Conservation (phyloP, 2,888 invertebrate species). For the Crioceris asparagi region DNA sequence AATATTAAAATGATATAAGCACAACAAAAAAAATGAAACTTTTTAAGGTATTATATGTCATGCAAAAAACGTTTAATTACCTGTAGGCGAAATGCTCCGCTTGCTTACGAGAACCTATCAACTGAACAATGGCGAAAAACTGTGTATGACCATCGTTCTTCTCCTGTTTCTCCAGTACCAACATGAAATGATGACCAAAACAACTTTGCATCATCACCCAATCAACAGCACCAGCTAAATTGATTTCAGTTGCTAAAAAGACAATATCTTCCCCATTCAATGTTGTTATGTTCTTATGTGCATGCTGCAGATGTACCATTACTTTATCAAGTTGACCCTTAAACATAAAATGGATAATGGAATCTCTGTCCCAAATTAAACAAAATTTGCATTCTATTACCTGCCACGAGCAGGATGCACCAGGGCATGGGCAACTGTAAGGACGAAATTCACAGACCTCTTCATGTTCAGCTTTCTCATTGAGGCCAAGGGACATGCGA, state of each 20-base stretch:
- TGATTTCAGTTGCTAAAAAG: slow-evolving; percentile 98
- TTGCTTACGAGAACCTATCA: slow-evolving; percentile 97
- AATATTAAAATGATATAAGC: background rate
- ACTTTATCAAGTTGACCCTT: slow-evolving; percentile 90
- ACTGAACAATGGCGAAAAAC: slow-evolving; percentile 96
- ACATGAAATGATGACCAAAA: slow-evolving; percentile 98
- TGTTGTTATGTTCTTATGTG: slow-evolving; percentile 96
- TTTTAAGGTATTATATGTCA: background rate
- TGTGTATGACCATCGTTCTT: slow-evolving; percentile 95
- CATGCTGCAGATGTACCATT: slow-evolving; percentile 96
- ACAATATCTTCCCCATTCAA: slow-evolving; percentile 98
- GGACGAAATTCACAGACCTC: slow-evolving; percentile 97
- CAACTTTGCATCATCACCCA: slow-evolving; percentile 99
- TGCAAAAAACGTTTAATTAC: slow-evolving; percentile 34
- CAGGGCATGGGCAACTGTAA: slow-evolving; percentile 98
- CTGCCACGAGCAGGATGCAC: slow-evolving; percentile 98
- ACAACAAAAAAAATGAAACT: too few species aligned
- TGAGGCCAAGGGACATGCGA: slow-evolving; percentile 79
- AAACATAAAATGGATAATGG: background rate
- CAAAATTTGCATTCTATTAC: slow-evolving; percentile 17
- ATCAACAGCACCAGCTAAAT: slow-evolving; percentile 96
- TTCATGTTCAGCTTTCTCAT: slow-evolving; percentile 98
- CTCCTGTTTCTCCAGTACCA: slow-evolving; percentile 96
- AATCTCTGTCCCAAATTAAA: background rate
- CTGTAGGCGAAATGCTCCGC: slow-evolving; percentile 98